Percentiles rank a stretch among this genome's conserved stretches.
These are phyloP conservation scores for Anguilla pacifica DNA, from an alignment of 2,797 vertebrate genomes.

Conservation along the genomic window DNA sequence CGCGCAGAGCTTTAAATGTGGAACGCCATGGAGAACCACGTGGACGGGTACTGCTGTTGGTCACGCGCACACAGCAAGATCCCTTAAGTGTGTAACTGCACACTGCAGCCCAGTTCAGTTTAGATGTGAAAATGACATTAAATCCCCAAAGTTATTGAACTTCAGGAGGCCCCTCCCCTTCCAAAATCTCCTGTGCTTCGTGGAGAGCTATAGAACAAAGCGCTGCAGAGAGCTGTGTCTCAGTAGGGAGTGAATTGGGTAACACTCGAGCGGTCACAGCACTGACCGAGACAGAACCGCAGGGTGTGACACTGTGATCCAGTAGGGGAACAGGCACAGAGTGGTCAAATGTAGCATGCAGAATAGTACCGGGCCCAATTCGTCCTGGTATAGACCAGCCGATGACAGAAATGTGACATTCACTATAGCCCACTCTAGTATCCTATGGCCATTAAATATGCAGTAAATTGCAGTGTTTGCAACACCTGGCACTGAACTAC, in stretches of 20 bases:
- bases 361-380: background rate
- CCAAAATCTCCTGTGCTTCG: background rate
- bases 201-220: background rate
- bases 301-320: background rate
- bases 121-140: background rate
- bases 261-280: background rate
- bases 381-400: background rate
- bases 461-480: background rate
- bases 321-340: background rate
- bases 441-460: background rate
- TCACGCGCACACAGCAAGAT: background rate
- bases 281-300: background rate
- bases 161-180: background rate
- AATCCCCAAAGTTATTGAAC: background rate
- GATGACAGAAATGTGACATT: background rate
- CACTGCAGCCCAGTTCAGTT: background rate
- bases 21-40: background rate
- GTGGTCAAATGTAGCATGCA: conserved; percentile 9
- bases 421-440: conserved; percentile 8
- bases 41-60: background rate
- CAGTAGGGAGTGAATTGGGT: background rate
- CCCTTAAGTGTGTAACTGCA: background rate
- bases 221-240: background rate
- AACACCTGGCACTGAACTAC: background rate
- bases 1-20: background rate